phyloP scores from a whole-genome alignment of 1,140 invertebrate genomes.

The Drosophila sp. region DNA sequence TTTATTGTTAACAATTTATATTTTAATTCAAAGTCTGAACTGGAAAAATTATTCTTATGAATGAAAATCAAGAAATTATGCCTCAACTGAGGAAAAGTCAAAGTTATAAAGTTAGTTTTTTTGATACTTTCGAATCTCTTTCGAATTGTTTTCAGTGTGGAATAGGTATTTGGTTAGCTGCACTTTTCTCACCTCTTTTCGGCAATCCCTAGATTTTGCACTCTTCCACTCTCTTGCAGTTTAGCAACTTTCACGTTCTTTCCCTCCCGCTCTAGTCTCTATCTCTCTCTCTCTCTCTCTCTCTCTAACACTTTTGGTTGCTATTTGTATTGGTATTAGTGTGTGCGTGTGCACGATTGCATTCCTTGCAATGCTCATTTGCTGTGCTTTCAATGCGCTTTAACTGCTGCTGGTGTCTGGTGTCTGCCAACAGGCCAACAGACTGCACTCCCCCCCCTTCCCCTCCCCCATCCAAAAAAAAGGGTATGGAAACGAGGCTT shows the following conservation, averaged over 20 bases:
- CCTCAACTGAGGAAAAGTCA: too few relatives aligned
- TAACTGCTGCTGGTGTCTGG: conserved; percentile 33
- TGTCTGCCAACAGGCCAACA: conserved; percentile 1
- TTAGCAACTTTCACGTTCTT: neutral
- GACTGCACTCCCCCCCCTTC: neutral
- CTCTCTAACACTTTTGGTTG: conserved; percentile 13
- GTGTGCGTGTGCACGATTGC: conserved; percentile 56
- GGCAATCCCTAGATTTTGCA: neutral
- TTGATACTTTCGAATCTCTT: too few relatives aligned
- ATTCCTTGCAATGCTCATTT: conserved; percentile 76
- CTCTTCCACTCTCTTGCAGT: conserved; percentile 1
- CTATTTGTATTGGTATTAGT: conserved; percentile 9
- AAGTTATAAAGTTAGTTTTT: too few relatives aligned
- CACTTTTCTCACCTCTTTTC: neutral
- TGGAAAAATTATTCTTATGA: too few relatives aligned
- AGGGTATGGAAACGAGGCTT: neutral
- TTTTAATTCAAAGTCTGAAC: too few relatives aligned
- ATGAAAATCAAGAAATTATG: too few relatives aligned
- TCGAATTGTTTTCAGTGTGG: neutral
- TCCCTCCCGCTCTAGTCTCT: too few relatives aligned
- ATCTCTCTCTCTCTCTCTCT: too few relatives aligned
- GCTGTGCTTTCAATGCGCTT: conserved; percentile 53
- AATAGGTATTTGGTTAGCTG: neutral
- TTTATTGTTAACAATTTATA: too few relatives aligned
- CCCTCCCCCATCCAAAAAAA: neutral